A percentile compares a stretch with the other conserved stretches of the same genome.
phyloP scores from a whole-genome alignment of 2,888 invertebrate genomes.

The Monopis laevigella region DNA sequence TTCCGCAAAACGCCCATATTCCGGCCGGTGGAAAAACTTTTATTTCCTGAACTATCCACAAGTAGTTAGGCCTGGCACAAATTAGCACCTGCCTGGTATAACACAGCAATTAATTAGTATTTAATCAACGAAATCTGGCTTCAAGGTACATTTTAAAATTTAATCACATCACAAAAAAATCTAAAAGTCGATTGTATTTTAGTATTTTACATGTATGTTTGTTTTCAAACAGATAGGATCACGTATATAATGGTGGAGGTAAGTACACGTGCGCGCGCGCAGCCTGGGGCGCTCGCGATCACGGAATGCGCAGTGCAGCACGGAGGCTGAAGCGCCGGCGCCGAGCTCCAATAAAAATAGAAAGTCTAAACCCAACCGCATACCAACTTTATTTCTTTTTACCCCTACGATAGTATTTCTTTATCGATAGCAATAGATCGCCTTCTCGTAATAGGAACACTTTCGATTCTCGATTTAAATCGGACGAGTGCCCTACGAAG shows the following conservation, averaged over 20 bases:
- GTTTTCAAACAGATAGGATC: too few species aligned
- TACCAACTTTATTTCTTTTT: conserved; percentile 54
- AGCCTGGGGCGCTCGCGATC: conserved; percentile 50
- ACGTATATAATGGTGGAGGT: too few species aligned
- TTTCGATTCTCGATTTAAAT: conserved; percentile 35
- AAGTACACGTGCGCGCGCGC: conserved; percentile 41
- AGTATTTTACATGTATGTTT: too few species aligned
- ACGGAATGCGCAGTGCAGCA: conserved; percentile 55
- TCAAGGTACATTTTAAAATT: too few species aligned
- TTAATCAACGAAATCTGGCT: too few species aligned
- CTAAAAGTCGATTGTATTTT: too few species aligned
- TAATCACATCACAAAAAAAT: too few species aligned
- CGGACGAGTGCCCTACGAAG: too few species aligned
- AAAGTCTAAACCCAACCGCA: conserved; percentile 50
- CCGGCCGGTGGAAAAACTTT: background rate
- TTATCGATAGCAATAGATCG: conserved; percentile 43
- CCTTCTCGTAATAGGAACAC: conserved; percentile 33
- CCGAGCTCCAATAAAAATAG: conserved; percentile 60
- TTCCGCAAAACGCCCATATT: conserved; percentile 55
- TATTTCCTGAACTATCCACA: conserved; percentile 3
- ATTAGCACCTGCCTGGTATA: conserved; percentile 1
- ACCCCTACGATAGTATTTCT: conserved; percentile 40
- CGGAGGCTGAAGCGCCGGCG: conserved; percentile 50
- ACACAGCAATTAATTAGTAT: conserved; percentile 8
- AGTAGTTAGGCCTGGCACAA: background rate